phyloP scores from a whole-genome alignment of 2,113 vertebrate genomes.

The Antechinus stuartii region DNA sequence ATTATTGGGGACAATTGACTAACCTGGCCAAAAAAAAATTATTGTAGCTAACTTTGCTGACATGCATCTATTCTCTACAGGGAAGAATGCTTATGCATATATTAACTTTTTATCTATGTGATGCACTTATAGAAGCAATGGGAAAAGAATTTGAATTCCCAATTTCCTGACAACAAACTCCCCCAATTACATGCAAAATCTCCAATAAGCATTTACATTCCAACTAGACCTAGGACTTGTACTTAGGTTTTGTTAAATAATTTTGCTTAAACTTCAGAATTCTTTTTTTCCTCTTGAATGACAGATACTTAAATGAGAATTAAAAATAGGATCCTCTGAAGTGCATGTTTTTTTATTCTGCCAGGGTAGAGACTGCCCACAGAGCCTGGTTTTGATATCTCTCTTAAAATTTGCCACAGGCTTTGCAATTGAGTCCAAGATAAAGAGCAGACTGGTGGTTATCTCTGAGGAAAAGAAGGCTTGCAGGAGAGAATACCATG shows the following conservation, averaged over 20 bases:
- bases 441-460: not conserved
- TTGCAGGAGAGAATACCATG: not conserved
- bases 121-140: not conserved
- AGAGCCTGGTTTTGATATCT: conserved; percentile 34
- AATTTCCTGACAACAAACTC: conserved; percentile 43
- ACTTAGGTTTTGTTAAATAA: conserved; percentile 65
- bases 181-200: conserved; percentile 31
- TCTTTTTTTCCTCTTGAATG: conserved; percentile 52
- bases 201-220: conserved; percentile 47
- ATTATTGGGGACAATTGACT: not conserved
- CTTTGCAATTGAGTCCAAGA: conserved; percentile 36
- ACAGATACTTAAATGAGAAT: conserved; percentile 66
- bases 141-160: conserved; percentile 39
- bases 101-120: conserved; percentile 6
- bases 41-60: conserved; percentile 31
- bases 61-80: not conserved
- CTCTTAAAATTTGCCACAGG: not conserved
- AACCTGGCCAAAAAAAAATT: not conserved
- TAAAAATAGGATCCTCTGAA: conserved; percentile 66
- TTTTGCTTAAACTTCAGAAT: conserved; percentile 61
- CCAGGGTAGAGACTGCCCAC: conserved; percentile 53
- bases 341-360: conserved; percentile 45
- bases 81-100: not conserved
- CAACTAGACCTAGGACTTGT: conserved; percentile 57
- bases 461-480: not conserved